Conservation (phyloP, 1,140 invertebrate species). For the Pseudachorutes palmiensis region DNA sequence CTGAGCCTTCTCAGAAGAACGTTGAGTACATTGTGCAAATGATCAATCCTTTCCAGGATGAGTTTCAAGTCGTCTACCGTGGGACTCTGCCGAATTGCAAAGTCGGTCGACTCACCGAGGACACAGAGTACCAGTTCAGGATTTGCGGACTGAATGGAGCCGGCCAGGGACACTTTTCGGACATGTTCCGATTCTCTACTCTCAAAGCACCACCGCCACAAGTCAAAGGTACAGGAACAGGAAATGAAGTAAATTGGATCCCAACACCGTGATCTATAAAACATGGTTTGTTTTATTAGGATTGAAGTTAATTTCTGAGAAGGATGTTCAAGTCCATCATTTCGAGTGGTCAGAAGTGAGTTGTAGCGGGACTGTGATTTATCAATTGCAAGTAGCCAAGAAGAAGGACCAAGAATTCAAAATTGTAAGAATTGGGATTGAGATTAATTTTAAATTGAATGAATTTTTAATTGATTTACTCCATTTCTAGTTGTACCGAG, state of each 20-base stretch:
- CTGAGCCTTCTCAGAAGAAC: conserved; percentile 55
- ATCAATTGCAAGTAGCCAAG: conserved; percentile 36
- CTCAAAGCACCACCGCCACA: conserved; percentile 64
- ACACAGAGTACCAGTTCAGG: conserved; percentile 66
- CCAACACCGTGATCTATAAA: too few species aligned
- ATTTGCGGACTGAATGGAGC: conserved; percentile 74
- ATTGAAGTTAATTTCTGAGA: conserved; percentile 24
- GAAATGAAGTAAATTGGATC: background rate
- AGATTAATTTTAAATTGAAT: conserved; percentile 7
- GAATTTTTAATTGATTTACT: conserved; percentile 10
- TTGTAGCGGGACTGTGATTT: conserved; percentile 24
- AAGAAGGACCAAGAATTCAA: conserved; percentile 35
- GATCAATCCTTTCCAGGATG: conserved; percentile 55
- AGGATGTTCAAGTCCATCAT: conserved; percentile 19
- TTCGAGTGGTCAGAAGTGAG: conserved; percentile 34
- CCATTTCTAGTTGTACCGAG: conserved; percentile 31
- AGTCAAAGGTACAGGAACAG: conserved; percentile 52
- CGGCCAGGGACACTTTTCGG: conserved; percentile 67
- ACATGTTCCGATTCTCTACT: conserved; percentile 59
- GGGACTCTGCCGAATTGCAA: conserved; percentile 66
- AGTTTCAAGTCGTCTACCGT: conserved; percentile 66
- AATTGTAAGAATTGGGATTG: conserved; percentile 30
- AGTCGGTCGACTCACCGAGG: conserved; percentile 68
- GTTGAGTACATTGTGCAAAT: conserved; percentile 72
- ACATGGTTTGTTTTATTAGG: conserved; percentile 11